phyloP scores from a whole-genome alignment of 2,888 invertebrate species.

The Stenotaenia linearis region DNA sequence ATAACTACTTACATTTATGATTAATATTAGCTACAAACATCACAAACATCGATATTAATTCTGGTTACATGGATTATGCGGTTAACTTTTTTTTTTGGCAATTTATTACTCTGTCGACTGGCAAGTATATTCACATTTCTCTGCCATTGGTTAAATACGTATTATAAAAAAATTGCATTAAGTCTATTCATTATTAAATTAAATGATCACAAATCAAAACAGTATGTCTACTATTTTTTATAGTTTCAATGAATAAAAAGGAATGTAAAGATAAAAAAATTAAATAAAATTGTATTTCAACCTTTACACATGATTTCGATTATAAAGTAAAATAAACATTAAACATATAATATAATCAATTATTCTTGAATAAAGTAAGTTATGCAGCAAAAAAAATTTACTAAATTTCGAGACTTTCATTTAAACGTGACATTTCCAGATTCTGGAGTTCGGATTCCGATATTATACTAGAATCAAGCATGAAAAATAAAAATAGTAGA shows the following conservation, averaged over 20 bases:
- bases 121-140: background rate
- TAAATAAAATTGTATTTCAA: background rate
- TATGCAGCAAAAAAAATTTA: background rate
- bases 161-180: background rate
- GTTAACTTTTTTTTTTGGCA: background rate
- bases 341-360: background rate
- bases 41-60: background rate
- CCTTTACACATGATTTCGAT: background rate
- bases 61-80: background rate
- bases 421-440: too few relatives aligned
- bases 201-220: background rate
- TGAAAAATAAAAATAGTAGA: too few relatives aligned
- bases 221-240: background rate
- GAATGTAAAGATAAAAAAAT: background rate
- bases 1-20: background rate
- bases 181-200: background rate
- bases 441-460: too few relatives aligned
- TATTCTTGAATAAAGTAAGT: background rate
- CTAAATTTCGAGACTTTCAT: too few relatives aligned
- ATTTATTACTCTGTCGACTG: background rate
- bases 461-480: too few relatives aligned
- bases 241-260: background rate
- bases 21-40: background rate
- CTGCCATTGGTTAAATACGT: background rate
- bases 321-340: background rate